A percentile compares a stretch with the other conserved stretches of the same genome.
These are phyloP conservation scores for Pseudonaja textilis DNA, from an alignment of 2,113 vertebrate species.

Conservation along the genomic window DNA sequence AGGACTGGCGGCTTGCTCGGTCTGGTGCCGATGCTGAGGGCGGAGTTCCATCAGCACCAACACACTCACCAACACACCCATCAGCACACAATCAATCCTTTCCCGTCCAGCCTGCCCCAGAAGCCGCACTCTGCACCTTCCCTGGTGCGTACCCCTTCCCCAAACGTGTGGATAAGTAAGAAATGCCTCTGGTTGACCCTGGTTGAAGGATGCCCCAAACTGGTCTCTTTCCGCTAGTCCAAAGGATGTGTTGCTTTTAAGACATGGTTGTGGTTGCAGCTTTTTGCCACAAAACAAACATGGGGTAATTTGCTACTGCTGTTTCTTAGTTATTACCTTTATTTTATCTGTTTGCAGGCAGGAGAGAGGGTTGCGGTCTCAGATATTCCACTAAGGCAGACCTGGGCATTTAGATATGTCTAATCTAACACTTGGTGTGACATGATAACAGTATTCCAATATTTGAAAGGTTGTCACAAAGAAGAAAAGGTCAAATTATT, in stretches of 20 bases:
- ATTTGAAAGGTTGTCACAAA: background rate
- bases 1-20: constrained; percentile 87
- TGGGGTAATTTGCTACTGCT: background rate
- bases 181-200: constrained; percentile 62
- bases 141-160: constrained; percentile 93
- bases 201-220: background rate
- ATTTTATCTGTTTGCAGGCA: background rate
- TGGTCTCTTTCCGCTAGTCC: background rate
- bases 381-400: background rate
- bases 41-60: constrained; percentile 99
- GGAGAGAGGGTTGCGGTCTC: background rate
- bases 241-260: background rate
- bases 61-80: constrained; percentile 99
- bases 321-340: background rate
- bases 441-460: background rate
- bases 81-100: constrained; percentile 98
- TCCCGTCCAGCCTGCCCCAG: constrained; percentile 91
- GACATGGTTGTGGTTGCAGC: background rate
- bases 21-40: constrained; percentile 92
- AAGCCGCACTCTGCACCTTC: constrained; percentile 90
- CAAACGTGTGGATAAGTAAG: constrained; percentile 97
- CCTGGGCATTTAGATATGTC: background rate
- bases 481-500: accelerated
- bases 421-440: too few species aligned
- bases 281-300: background rate